A percentile compares a stretch with the other conserved stretches of the same genome.
Conservation (phyloP, 2,888 invertebrate genomes). For the Athrips mouffetella region DNA sequence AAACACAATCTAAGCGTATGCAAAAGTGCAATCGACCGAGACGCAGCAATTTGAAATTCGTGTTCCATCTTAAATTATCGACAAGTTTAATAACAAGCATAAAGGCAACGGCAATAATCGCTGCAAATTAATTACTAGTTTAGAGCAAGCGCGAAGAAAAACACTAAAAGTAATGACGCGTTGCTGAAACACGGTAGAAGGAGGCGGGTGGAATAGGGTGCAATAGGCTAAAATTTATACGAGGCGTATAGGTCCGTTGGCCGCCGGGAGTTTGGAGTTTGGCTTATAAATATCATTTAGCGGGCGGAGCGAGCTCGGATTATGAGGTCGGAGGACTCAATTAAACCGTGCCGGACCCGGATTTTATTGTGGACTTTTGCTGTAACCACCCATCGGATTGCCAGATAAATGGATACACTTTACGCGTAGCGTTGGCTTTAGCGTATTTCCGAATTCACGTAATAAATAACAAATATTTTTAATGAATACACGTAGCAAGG, state of each 20-base stretch:
- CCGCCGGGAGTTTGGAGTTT: conserved; percentile 49
- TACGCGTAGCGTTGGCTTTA: conserved; percentile 43
- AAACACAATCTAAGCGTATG: conserved; percentile 59
- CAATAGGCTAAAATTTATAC: conserved; percentile 61
- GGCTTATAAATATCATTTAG: conserved; percentile 75
- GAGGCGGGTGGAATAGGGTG: conserved; percentile 38
- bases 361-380: conserved; percentile 73
- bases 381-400: conserved; percentile 70
- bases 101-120: conserved; percentile 67
- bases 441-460: background rate
- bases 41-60: conserved; percentile 66
- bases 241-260: conserved; percentile 32
- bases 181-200: conserved; percentile 39
- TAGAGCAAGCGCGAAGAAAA: conserved; percentile 58
- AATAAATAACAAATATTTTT: too few relatives aligned
- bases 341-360: conserved; percentile 73
- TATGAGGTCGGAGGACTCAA: conserved; percentile 77
- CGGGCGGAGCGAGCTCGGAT: conserved; percentile 65
- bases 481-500: too few relatives aligned
- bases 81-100: conserved; percentile 73
- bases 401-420: conserved; percentile 70
- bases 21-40: conserved; percentile 60
- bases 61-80: conserved; percentile 74
- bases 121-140: conserved; percentile 65
- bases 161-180: conserved; percentile 56